Conservation (phyloP, 2,113 vertebrate genomes). For the Perca schrenkii region DNA sequence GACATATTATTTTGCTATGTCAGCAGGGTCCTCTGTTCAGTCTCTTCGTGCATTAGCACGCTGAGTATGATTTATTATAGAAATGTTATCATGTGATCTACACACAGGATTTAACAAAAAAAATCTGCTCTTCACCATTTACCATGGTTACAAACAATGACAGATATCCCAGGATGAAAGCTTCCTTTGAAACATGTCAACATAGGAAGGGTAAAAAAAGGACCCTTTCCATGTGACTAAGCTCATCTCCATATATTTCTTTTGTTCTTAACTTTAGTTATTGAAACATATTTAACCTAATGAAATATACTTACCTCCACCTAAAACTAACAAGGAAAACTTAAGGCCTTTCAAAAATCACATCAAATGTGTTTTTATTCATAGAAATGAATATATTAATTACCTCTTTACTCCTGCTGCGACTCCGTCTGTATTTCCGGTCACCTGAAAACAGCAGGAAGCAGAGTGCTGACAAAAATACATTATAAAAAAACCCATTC, state of each 20-base stretch:
- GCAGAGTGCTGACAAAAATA: neutral
- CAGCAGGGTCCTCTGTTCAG: slow-evolving; percentile 99
- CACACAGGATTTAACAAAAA: slow-evolving; percentile 94
- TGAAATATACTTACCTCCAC: slow-evolving; percentile 92
- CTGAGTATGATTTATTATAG: slow-evolving; percentile 99
- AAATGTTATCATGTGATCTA: slow-evolving; percentile 99
- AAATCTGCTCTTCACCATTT: slow-evolving; percentile 81
- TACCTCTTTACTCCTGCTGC: slow-evolving; percentile 99
- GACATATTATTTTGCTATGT: slow-evolving; percentile 99
- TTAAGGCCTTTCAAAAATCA: slow-evolving; percentile 67
- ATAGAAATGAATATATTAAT: slow-evolving; percentile 88
- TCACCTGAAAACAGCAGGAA: slow-evolving; percentile 74
- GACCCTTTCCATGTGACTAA: slow-evolving; percentile 85
- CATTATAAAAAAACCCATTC: neutral
- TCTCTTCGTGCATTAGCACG: slow-evolving; percentile 99
- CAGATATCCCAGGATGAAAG: slow-evolving; percentile 67
- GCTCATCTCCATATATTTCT: slow-evolving; percentile 85
- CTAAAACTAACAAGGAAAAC: slow-evolving; percentile 70
- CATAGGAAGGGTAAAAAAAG: slow-evolving; percentile 48
- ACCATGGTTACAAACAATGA: slow-evolving; percentile 73
- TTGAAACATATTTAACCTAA: slow-evolving; percentile 38
- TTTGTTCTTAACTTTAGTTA: slow-evolving; percentile 77
- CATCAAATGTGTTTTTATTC: slow-evolving; percentile 61
- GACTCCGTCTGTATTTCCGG: slow-evolving; percentile 92
- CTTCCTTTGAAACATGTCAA: slow-evolving; percentile 68